Evolutionary conservation across 2,113 vertebrate species (phyloP).

Genomic region (Nesogale talazaci): DNA sequence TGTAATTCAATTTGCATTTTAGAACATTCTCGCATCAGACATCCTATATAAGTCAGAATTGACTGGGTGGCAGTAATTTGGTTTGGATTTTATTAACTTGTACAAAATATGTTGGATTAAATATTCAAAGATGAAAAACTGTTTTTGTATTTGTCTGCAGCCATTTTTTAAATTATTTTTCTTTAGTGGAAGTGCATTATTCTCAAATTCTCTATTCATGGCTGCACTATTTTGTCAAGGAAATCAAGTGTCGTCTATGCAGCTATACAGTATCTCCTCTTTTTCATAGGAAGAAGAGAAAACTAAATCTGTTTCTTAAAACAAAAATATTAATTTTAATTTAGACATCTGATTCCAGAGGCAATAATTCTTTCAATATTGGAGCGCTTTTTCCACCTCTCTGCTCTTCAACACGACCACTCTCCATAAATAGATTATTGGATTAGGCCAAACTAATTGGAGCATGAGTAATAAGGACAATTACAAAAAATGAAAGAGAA

Average conservation of each 20-base stretch:
- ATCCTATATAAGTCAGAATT: no score
- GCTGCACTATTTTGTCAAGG: constrained; percentile 38
- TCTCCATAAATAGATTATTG: constrained; percentile 45
- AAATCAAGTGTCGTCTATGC: constrained; percentile 49
- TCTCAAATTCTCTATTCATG: constrained; percentile 1
- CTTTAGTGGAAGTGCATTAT: not conserved
- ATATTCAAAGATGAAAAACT: not conserved
- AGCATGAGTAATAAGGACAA: constrained; percentile 60
- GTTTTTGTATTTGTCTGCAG: not conserved
- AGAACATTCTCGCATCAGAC: not conserved
- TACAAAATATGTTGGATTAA: not conserved
- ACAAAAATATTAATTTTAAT: constrained; percentile 35
- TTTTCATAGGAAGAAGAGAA: not conserved
- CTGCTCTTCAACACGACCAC: constrained; percentile 35
- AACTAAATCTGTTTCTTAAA: constrained; percentile 2
- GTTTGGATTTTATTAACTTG: no score
- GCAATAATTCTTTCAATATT: constrained; percentile 62
- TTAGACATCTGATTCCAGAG: constrained; percentile 60
- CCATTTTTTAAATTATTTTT: not conserved
- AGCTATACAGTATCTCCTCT: not conserved
- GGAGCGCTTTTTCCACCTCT: not conserved
- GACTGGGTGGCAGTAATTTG: no score
- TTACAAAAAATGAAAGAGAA: constrained; percentile 55
- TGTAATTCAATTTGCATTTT: not conserved
- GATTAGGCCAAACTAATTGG: constrained; percentile 58